phyloP scores from a whole-genome alignment of 2,888 invertebrate genomes.

The Sphecodes monilicornis region DNA sequence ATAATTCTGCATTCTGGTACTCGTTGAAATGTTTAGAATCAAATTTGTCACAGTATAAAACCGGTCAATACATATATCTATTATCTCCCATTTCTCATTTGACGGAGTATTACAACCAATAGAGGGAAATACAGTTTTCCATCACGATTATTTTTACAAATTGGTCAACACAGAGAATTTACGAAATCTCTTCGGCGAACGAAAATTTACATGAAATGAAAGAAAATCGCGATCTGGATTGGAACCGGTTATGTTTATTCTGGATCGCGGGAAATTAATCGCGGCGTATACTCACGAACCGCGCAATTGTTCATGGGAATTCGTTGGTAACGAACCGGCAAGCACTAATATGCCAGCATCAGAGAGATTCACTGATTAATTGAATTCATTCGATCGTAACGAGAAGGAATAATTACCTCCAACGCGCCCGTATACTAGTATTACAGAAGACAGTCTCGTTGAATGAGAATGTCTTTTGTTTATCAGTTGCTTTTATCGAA shows the following conservation, averaged over 20 bases:
- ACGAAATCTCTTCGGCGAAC: neutral
- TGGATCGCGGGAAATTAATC: slow-evolving; percentile 24
- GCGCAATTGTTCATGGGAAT: slow-evolving; percentile 54
- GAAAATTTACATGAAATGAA: neutral
- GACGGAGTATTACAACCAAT: neutral
- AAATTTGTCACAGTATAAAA: neutral
- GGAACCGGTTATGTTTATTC: neutral
- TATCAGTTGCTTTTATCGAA: slow-evolving; percentile 54
- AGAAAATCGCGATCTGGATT: neutral
- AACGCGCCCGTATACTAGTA: slow-evolving; percentile 72
- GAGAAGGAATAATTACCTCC: slow-evolving; percentile 70
- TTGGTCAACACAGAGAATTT: neutral
- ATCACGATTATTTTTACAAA: neutral
- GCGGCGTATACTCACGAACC: slow-evolving; percentile 15
- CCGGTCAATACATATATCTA: neutral
- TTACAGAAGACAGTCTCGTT: slow-evolving; percentile 69
- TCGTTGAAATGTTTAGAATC: too few species aligned
- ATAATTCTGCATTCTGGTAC: too few species aligned
- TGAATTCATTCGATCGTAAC: slow-evolving; percentile 72
- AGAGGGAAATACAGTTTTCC: neutral
- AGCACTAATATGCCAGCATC: slow-evolving; percentile 51
- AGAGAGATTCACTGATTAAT: slow-evolving; percentile 67
- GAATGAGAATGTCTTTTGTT: slow-evolving; percentile 46
- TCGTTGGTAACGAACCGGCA: slow-evolving; percentile 54
- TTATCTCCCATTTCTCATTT: neutral